These are phyloP conservation scores for Choloepus didactylus DNA, from an alignment of 2,797 vertebrate species.

Conservation along the genomic window DNA sequence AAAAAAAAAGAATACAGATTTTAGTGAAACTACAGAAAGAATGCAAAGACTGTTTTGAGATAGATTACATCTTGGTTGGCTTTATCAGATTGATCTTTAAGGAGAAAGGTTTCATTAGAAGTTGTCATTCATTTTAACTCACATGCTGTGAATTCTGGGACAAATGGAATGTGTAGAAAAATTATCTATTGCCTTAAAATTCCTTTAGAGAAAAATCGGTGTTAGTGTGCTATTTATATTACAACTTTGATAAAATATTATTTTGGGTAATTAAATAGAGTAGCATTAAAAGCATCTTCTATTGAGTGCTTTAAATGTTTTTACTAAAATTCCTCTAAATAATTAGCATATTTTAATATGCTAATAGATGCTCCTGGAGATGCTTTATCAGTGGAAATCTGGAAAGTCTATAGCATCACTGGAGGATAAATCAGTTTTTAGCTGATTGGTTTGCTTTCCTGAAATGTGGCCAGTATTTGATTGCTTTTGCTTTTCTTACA, in stretches of 20 bases:
- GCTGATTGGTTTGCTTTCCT: conserved; percentile 6
- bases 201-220: conserved; percentile 39
- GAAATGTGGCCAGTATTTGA: background rate
- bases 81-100: background rate
- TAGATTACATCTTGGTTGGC: background rate
- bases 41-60: background rate
- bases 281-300: background rate
- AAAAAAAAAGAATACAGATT: too few relatives aligned
- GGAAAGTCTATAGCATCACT: background rate
- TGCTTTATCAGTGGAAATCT: background rate
- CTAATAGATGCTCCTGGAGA: background rate
- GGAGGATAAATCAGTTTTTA: background rate
- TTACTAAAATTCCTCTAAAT: conserved; percentile 8
- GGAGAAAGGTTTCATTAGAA: conserved; percentile 30
- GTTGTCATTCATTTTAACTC: conserved; percentile 9
- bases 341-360: background rate
- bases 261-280: background rate
- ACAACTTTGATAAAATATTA: background rate
- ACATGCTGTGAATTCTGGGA: conserved; percentile 28
- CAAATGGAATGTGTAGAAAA: background rate
- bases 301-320: conserved; percentile 17
- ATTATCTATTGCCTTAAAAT: conserved; percentile 22
- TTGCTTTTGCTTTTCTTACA: conserved; percentile 30
- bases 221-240: background rate
- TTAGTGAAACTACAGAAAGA: background rate